A percentile compares a stretch with the other conserved stretches of the same genome.
phyloP scores from a whole-genome alignment of 2,113 vertebrate genomes.

The Siphamia tubifer region DNA sequence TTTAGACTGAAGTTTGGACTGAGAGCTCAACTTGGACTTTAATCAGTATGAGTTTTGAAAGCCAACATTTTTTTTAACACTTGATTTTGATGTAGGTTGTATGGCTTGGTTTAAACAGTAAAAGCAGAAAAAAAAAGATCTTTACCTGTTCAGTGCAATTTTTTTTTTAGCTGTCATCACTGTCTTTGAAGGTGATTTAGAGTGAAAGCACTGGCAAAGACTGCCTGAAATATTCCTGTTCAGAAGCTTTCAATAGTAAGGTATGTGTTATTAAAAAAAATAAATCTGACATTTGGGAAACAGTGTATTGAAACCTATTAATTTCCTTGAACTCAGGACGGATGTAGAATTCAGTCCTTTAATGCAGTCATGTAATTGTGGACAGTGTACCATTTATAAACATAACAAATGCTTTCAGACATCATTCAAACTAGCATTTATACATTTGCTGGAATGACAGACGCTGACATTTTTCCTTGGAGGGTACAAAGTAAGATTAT shows the following conservation, averaged over 20 bases:
- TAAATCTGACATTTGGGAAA: neutral
- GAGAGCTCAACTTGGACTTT: slow-evolving; percentile 49
- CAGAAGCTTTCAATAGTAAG: neutral
- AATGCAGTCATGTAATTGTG: no score
- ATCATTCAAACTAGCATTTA: no score
- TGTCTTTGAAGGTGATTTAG: slow-evolving; percentile 12
- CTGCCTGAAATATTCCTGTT: neutral
- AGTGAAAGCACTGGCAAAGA: neutral
- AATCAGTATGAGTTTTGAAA: slow-evolving; percentile 38
- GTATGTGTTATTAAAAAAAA: neutral
- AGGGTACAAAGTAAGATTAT: no score
- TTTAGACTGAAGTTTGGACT: slow-evolving; percentile 62
- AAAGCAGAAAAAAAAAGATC: neutral
- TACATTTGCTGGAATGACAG: no score
- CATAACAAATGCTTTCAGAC: no score
- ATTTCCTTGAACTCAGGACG: neutral
- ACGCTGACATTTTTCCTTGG: no score
- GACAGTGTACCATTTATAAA: no score
- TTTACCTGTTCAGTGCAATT: slow-evolving; percentile 1
- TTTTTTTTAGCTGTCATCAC: slow-evolving; percentile 5
- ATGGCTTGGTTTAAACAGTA: slow-evolving; percentile 1
- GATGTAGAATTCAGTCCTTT: no score
- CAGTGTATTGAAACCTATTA: neutral
- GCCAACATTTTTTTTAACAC: neutral
- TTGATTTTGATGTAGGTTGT: slow-evolving; percentile 15